Evolutionary conservation across 2,113 vertebrate species (phyloP), one percentile per base, ranked within the genome.

Genomic region (Ancistrus triradiatus): DNA sequence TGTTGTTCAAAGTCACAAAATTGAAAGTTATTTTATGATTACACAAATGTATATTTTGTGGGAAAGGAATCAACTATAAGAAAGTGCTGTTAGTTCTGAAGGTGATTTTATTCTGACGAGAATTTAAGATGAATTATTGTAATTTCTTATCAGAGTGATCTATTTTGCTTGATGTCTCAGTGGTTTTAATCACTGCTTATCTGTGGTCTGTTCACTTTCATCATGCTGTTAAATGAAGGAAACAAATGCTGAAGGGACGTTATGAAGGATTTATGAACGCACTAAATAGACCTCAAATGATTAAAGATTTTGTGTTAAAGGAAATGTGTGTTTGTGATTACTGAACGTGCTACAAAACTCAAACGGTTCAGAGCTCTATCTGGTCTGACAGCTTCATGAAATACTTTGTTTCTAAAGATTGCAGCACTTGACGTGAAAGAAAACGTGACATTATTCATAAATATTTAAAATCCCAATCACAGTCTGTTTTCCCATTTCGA

Each of bases 191-290:
- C 7, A 7, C 27, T 31, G 3, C 7, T 31, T 31, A 31, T 4
- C 27, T 31, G 35, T 19, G 33, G 59, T 72, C 14, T 14, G 73
- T 46, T 21, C 50, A 3, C 73, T 76, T 77, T 14, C 38, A 24
- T 38, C 15, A 49, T 11, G 4, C 38, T 42, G 38, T 42, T n/a
- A 7, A 42, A 42, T 42, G 38, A 42, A 42, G 38, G 38, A 42
- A 42, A 42, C 38, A 14, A 31, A 4, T 31, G 3, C 3, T 31
- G 27, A 31, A 31, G 27, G n/a, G 7, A 31, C 27, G 27, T 31
- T 42, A 42, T 42, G 38, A 42, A 42, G 38, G 38, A 5, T 5
- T 42, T 15, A 3, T n/a, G 28, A 69, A 35, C 25, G 22, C 66
- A 69, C 66, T 69, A 66, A 63, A 56, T 37, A 38, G 38, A n/a